A percentile compares a stretch with the other conserved stretches of the same genome.
Conservation (phyloP, 2,888 invertebrate genomes). For the Tolmerus cingulatus region DNA sequence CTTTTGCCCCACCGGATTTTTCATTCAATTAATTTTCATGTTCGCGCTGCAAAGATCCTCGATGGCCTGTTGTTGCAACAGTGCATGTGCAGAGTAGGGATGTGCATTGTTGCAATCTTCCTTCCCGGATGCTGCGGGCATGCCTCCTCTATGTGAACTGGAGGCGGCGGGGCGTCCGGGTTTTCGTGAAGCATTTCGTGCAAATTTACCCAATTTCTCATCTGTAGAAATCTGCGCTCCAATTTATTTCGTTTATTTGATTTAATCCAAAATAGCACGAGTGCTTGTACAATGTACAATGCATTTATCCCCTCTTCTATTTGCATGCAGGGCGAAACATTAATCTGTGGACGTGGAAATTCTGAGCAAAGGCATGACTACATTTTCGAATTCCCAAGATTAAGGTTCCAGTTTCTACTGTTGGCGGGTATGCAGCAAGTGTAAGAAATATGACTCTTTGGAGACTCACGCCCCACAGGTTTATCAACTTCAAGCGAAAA, state of each 20-base stretch:
- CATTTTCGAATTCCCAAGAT: neutral
- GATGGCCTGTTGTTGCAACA: neutral
- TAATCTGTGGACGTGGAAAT: neutral
- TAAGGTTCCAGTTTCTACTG: neutral
- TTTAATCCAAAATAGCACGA: neutral
- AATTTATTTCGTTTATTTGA: neutral
- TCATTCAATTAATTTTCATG: constrained; percentile 4
- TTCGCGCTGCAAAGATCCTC: neutral
- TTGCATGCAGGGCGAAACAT: neutral
- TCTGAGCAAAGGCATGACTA: neutral
- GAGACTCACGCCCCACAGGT: neutral
- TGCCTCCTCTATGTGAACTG: neutral
- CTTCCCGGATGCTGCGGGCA: neutral
- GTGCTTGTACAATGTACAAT: neutral
- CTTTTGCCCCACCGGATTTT: neutral
- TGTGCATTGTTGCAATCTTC: neutral
- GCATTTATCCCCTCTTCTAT: neutral
- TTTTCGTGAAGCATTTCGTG: neutral
- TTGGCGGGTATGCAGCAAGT: neutral
- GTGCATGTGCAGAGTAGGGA: neutral
- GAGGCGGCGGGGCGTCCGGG: neutral
- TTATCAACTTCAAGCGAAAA: neutral
- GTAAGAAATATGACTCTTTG: neutral
- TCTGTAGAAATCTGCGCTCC: neutral
- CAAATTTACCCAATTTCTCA: neutral